Evolutionary conservation across 2,113 vertebrate genomes (phyloP).

Genomic region (Grantiella picta): DNA sequence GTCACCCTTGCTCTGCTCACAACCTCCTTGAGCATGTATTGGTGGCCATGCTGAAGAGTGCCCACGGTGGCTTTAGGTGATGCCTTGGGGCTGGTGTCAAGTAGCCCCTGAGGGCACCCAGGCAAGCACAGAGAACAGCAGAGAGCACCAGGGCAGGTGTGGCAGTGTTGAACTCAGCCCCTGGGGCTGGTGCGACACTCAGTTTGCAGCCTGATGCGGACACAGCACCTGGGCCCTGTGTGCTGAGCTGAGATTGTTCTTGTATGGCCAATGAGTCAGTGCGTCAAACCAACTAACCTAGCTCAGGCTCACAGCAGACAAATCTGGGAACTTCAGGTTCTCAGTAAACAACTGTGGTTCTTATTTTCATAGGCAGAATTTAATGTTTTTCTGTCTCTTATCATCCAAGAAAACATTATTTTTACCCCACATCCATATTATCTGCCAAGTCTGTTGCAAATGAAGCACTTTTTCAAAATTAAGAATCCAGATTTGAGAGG

Average conservation of each 20-base stretch:
- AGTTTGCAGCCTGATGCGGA: rapidly evolving
- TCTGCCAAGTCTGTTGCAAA: background rate
- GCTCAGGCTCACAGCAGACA: background rate
- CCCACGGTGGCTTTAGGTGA: rapidly evolving
- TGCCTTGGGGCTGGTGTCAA: background rate
- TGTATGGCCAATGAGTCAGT: background rate
- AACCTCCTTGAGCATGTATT: background rate
- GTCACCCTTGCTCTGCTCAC: too few species aligned
- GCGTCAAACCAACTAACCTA: background rate
- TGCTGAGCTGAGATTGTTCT: background rate
- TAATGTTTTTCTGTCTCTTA: background rate
- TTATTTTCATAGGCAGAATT: background rate
- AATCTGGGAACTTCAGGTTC: background rate
- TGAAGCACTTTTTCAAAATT: background rate
- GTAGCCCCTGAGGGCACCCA: background rate
- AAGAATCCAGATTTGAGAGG: background rate
- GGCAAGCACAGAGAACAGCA: background rate
- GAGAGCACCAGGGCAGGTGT: background rate
- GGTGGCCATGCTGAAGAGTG: background rate
- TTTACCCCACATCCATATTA: background rate
- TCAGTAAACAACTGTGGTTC: background rate
- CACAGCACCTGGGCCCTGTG: too few species aligned
- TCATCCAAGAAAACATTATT: background rate
- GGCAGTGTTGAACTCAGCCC: background rate
- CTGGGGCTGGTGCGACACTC: background rate